Base-by-base conservation (phyloP, 2,797 vertebrate species). In the Danio choprae region DNA sequence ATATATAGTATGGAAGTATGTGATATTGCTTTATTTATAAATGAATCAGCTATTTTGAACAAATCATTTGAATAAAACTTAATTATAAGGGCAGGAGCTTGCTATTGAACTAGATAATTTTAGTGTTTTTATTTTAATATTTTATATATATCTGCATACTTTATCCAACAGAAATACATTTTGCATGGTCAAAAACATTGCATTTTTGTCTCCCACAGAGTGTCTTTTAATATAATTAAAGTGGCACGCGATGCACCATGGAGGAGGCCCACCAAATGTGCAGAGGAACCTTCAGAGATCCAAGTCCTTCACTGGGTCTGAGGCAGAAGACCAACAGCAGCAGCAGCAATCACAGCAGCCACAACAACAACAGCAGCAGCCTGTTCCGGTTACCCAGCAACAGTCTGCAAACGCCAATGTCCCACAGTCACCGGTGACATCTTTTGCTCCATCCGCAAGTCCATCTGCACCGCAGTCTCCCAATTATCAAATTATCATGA, bases 241-340 rank as follows among this genome's bases (percentile, higher is more conserved):
- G 86, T 93, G 84, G 91, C 90, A 90, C 92, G 97, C 93, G 90
- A 99, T 99, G 98, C 97, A 99, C 95, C 98, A 99, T 97, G 97
- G 97, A 91, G 97, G 93, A 87, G 97, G 96, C 89, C 94, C 96
- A 88, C 96, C 96, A 89, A 97, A 94, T 87, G 94, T 95, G 86
- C 97, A 97, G 91, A 95, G 97, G 81, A 97, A 96, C 91, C 94
- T 97, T 79, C 97, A 98, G 92, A 94, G 96, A 87, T 93, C 98
- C 84, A 95, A 97, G 87, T 96, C 97, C 84, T 95, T 95, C 91
- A 94, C 95, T 0, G 93, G 96, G 79, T 89, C 93, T 82, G 96
- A 96, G 11, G 94, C 95, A 67, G 96, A 96, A 72, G 97, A 98
- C 82, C 95, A 94, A 63, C 83, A 83, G 22, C 83, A 84, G 22